Base-by-base conservation (phyloP, 2,888 invertebrate genomes). In the Lacanobia wlatinum region DNA sequence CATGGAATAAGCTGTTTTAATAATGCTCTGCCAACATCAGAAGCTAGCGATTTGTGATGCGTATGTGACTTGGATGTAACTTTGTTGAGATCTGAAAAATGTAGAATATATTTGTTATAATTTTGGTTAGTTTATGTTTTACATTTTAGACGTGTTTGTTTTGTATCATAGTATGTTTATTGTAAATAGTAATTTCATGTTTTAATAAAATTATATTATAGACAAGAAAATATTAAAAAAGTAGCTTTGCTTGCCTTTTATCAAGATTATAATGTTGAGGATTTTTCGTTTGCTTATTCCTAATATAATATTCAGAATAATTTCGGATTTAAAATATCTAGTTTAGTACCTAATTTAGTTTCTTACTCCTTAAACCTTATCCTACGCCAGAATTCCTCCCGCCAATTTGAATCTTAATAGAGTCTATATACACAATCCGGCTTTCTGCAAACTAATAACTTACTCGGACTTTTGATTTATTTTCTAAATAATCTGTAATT, bases 31-130 rank as follows among this genome's bases (percentile, higher is more conserved):
- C n/a, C 3, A 50, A 34, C 12, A 21, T 34, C 9, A 40, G 6
- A 18, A 66, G 18, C 34, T 50, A n/a, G 46, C 23, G 10, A 52
- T 6, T 64, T 28, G n/a, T 14, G 58, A 43, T 50, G 9, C 7
- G 18, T 16, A 40, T 34, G 58, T 64, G 52, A 38, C 7, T 63
- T 71, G 52, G 34, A 10, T 46, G 58, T 79, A 64, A 74, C 60
- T 78, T 70, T 83, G 80, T 80, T 83, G 83, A 61, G 83, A 78
- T 70, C 58, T 28, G 34, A 34, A 34, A 6, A 6, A 50, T 34
- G 7, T 70, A 65, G 58, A 70, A 46, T 34, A 6, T 34, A 34
- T 34, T 34, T 16, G 46, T 55, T 48, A 14, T 38, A 59, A 18
- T 1, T 40, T 60, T 23, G 6, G 6, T 16, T 3, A 23, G 28